Evolutionary conservation across 2,797 vertebrate genomes (phyloP).

Genomic region (Taenioides sp.): DNA sequence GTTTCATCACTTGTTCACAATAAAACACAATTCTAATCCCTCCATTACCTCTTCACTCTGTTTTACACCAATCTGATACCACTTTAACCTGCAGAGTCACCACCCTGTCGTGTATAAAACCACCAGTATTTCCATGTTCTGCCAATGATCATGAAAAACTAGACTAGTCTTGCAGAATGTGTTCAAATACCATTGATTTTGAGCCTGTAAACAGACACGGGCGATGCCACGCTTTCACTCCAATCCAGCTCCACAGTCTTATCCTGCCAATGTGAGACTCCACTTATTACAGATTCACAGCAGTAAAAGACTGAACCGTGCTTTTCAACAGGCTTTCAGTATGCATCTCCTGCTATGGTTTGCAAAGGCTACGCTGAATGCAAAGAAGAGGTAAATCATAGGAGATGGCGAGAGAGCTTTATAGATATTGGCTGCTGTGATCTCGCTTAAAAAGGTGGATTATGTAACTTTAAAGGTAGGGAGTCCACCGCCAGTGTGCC

Average conservation of each 20-base stretch:
- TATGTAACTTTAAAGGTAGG: too few species aligned
- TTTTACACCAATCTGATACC: background rate
- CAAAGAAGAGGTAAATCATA: constrained; percentile 5
- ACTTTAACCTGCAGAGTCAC: background rate
- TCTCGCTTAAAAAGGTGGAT: constrained; percentile 17
- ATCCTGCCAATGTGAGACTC: constrained; percentile 19
- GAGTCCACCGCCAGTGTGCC: too few species aligned
- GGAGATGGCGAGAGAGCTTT: constrained; percentile 16
- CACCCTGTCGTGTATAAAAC: constrained; percentile 1
- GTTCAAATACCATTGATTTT: background rate
- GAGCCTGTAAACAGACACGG: constrained; percentile 1
- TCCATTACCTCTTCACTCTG: background rate
- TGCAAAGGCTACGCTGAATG: constrained; percentile 6
- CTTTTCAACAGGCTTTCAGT: constrained; percentile 29
- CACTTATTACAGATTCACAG: constrained; percentile 23
- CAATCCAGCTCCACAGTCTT: constrained; percentile 29
- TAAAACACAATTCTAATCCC: background rate
- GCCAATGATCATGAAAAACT: constrained; percentile 7
- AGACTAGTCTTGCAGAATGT: background rate
- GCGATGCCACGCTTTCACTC: background rate
- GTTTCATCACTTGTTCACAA: background rate
- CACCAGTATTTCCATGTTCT: constrained; percentile 2
- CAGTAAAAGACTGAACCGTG: constrained; percentile 17
- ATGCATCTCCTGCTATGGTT: background rate
- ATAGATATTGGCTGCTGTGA: constrained; percentile 23